Evolutionary conservation across 2,797 vertebrate species (phyloP).

Genomic region (Pangasius sanitwongsei): DNA sequence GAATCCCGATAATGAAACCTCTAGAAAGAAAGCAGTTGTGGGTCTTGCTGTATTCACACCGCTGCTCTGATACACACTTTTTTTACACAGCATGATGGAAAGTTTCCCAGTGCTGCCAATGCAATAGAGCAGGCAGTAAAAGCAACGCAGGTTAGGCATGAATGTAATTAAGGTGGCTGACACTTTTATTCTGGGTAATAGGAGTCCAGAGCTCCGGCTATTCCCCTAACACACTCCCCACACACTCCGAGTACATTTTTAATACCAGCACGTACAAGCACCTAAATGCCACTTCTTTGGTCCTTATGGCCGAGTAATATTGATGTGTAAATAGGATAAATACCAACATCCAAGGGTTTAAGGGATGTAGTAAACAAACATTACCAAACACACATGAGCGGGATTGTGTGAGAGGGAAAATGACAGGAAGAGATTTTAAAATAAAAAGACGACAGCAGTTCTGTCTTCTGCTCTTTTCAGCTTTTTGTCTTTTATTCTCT

Average conservation of each 20-base stretch:
- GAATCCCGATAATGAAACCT: conserved; percentile 8
- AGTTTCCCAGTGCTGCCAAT: conserved; percentile 69
- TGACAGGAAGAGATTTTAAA: conserved; percentile 12
- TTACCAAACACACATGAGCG: conserved; percentile 65
- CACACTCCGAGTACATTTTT: conserved; percentile 85
- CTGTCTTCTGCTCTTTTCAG: conserved; percentile 3
- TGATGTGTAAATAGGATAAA: conserved; percentile 98
- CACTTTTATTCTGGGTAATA: conserved; percentile 83
- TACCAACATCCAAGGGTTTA: conserved; percentile 90
- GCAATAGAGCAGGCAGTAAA: conserved; percentile 76
- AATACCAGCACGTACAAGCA: conserved; percentile 92
- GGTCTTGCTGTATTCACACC: conserved; percentile 32
- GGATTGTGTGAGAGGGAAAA: conserved; percentile 14
- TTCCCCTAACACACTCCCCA: conserved; percentile 83
- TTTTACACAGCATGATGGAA: conserved; percentile 62
- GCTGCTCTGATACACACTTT: conserved; percentile 3
- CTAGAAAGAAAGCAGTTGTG: not conserved
- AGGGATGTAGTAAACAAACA: conserved; percentile 84
- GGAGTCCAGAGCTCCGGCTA: conserved; percentile 80
- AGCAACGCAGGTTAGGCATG: conserved; percentile 72
- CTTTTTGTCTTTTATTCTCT: not conserved
- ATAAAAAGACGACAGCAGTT: not conserved
- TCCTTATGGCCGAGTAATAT: conserved; percentile 93
- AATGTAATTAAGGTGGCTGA: conserved; percentile 80
- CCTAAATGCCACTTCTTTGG: conserved; percentile 93